These are phyloP conservation scores for Drosophila setosimentum DNA, from an alignment of 2,888 invertebrate genomes.

Conservation along the genomic window DNA sequence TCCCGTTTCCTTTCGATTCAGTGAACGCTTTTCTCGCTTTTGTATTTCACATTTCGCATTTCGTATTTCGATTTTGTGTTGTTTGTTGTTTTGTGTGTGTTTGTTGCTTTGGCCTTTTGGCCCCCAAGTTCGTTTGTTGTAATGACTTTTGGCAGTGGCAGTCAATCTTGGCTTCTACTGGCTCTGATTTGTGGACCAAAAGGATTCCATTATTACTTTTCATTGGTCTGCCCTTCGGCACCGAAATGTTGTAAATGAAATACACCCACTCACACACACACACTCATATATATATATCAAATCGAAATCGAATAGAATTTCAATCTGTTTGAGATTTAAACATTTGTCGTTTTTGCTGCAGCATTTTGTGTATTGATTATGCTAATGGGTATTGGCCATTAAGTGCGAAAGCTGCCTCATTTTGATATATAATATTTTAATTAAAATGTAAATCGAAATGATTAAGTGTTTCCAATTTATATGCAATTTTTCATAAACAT, in stretches of 20 bases:
- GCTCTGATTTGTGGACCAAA: constrained; percentile 47
- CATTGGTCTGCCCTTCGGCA: constrained; percentile 75
- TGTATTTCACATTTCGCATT: constrained; percentile 49
- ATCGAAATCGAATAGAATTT: constrained; percentile 5
- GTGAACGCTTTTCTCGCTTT: constrained; percentile 7
- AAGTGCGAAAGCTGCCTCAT: constrained; percentile 28
- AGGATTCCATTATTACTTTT: constrained; percentile 73
- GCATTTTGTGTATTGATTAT: constrained; percentile 11
- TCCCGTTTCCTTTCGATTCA: constrained; percentile 30
- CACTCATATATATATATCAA: not conserved
- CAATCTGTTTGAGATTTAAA: not conserved
- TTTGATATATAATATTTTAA: constrained; percentile 75
- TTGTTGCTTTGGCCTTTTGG: constrained; percentile 45
- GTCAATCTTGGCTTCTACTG: not conserved
- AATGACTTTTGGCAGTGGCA: constrained; percentile 70
- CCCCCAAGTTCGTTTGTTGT: constrained; percentile 53
- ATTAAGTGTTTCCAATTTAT: constrained; percentile 79
- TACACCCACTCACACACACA: constrained; percentile 8
- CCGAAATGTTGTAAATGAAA: constrained; percentile 35
- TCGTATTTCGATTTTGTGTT: not conserved
- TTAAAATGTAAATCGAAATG: constrained; percentile 82
- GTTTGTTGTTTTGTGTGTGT: constrained; percentile 53
- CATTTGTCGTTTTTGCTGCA: not conserved
- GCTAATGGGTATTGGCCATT: constrained; percentile 43
- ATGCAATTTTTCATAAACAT: constrained; percentile 80